Percentiles rank a stretch among this genome's conserved stretches.
phyloP scores from a whole-genome alignment of 2,113 vertebrate genomes.

The Strigops habroptila region DNA sequence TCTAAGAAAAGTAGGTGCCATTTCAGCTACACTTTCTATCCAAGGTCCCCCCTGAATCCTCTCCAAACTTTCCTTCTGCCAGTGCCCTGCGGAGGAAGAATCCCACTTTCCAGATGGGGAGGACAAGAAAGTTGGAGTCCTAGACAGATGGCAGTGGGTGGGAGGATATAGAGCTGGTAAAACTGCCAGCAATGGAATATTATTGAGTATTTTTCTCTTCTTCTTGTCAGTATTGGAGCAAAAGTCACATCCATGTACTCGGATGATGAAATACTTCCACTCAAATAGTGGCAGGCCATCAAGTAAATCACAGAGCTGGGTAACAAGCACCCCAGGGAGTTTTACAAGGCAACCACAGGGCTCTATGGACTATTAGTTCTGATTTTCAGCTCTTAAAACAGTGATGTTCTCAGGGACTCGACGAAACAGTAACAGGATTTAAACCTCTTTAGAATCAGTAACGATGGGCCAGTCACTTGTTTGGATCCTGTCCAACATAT shows the following conservation, averaged over 20 bases:
- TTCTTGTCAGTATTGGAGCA: conserved; percentile 3
- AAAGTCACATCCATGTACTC: conserved; percentile 5
- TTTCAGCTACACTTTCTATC: not conserved
- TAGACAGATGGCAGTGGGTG: conserved; percentile 54
- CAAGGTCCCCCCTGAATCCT: conserved; percentile 4
- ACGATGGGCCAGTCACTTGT: not conserved
- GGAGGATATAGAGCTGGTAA: conserved; percentile 15
- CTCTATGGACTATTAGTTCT: not conserved
- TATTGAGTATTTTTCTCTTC: conserved; percentile 22
- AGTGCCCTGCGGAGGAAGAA: conserved; percentile 51
- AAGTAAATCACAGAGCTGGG: not conserved
- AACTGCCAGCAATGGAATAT: conserved; percentile 27
- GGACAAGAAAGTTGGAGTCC: conserved; percentile 44
- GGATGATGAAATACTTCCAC: not conserved
- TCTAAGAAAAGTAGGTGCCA: conserved; percentile 41
- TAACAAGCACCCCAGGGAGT: not conserved
- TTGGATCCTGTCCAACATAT: not conserved
- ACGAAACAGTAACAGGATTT: not conserved
- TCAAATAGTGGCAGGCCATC: not conserved
- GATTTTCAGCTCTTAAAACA: not conserved
- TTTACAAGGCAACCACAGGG: not conserved
- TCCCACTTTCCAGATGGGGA: conserved; percentile 50
- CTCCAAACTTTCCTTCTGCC: conserved; percentile 11
- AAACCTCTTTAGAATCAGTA: not conserved
- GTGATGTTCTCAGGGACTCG: not conserved